Percentiles rank a stretch among this genome's conserved stretches.
phyloP scores from a whole-genome alignment of 2,113 vertebrate genomes.

The Donacobius atricapilla region DNA sequence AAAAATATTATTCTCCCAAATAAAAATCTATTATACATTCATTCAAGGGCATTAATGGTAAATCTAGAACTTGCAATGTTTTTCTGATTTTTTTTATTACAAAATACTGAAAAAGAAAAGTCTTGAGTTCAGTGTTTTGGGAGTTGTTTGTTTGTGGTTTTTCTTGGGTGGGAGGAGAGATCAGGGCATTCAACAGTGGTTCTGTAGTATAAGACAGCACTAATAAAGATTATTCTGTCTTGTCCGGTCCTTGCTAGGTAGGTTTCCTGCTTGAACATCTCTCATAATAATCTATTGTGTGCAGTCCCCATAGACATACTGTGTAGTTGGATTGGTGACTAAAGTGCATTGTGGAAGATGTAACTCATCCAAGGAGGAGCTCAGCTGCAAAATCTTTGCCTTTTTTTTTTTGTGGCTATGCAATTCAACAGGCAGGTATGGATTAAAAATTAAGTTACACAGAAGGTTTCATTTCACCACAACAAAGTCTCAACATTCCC shows the following conservation, averaged over 20 bases:
- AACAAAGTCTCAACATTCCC: neutral
- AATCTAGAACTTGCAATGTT: neutral
- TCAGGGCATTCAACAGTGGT: rapidly evolving
- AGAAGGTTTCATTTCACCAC: neutral
- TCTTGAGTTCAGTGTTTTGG: neutral
- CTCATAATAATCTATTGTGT: neutral
- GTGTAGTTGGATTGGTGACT: neutral
- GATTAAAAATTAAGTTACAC: neutral
- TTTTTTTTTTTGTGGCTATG: neutral
- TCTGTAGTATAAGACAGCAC: neutral
- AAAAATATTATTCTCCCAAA: neutral
- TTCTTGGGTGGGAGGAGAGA: rapidly evolving
- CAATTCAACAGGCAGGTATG: neutral
- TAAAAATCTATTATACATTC: neutral
- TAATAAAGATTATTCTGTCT: neutral
- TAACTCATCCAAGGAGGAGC: neutral
- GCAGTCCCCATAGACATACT: neutral
- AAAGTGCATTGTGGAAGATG: neutral
- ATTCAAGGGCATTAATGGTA: neutral
- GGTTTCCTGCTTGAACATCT: neutral
- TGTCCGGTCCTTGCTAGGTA: neutral
- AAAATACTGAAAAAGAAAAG: neutral
- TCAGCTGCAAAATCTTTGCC: neutral
- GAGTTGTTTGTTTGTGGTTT: neutral
- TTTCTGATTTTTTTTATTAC: neutral